Base-by-base conservation (phyloP, 2,797 vertebrate species). In the Chiroxiphia lanceolata region DNA sequence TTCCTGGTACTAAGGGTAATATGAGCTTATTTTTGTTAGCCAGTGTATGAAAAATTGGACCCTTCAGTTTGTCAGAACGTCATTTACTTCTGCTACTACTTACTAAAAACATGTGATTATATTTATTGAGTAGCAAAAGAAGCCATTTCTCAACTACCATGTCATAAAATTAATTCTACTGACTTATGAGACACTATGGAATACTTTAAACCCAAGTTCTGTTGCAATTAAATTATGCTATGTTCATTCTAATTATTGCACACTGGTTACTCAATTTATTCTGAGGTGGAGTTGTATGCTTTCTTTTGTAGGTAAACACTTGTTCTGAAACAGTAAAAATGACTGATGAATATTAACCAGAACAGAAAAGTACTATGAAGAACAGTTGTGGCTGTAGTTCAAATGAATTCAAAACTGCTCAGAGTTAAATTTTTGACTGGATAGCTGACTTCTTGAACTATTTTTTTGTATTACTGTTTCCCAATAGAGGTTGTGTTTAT, bases 201-300 rank as follows among this genome's bases (percentile, higher is more conserved):
- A 44, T 70, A 36, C 81, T 90, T 90, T 69, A 76, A 86, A 87
- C 22, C 64, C 33, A 74, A 82, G 42, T 83, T 94, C 77, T 89
- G 34, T 65, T 95, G 93, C 91, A 95, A 94, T 96, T 91, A 94
- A 89, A 36, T 90, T 81, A 74, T 75, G 31, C 38, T 72, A 61
- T 90, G 50, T 90, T 96, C 56, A 31, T 91, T 87, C 77, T 93
- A 90, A 95, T 94, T 94, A 95, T 90, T 94, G 22, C 33, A 90
- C 40, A 10, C 33, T 68, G 50, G 60, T 91, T 94, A 74, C 67
- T 90, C 92, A 94, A 83, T 97, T 91, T 96, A 82, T 93, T 91
- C 69, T 79, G 67, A 94, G 63, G 77, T 87, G 88, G 67, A 96
- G 93, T 60, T 82, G 5, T 90, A 6, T 82, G 70, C 38, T 94